phyloP scores from a whole-genome alignment of 2,113 vertebrate species.

The Leptosomus discolor region DNA sequence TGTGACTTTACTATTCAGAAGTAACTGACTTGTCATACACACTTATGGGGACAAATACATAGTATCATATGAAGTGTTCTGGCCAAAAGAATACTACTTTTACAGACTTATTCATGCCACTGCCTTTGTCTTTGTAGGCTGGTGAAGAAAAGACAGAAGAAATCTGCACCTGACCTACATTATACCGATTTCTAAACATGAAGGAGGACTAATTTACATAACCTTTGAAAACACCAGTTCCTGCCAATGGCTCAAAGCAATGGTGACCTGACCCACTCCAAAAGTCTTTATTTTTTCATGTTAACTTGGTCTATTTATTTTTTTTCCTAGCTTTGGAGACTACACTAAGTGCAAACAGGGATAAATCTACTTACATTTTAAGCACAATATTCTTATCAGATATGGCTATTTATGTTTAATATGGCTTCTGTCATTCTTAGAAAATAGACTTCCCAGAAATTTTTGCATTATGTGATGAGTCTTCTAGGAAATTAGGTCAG shows the following conservation, averaged over 20 bases:
- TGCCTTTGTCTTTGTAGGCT: neutral
- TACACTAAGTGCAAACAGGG: neutral
- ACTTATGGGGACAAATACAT: rapidly evolving
- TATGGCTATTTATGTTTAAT: neutral
- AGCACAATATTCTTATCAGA: neutral
- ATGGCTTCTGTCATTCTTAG: too few relatives aligned
- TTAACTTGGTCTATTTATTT: neutral
- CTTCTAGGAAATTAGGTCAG: neutral
- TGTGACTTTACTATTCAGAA: neutral
- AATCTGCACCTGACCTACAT: neutral
- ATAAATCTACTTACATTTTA: neutral
- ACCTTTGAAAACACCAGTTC: neutral
- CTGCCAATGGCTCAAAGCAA: neutral
- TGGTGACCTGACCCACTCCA: neutral
- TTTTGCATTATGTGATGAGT: neutral
- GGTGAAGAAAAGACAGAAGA: neutral
- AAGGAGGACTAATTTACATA: neutral
- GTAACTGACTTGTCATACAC: neutral
- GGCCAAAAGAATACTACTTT: neutral
- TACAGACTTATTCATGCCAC: neutral
- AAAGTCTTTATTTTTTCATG: neutral
- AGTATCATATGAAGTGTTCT: neutral
- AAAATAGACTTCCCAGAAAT: neutral
- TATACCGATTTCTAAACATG: neutral
- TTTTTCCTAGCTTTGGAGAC: neutral